phyloP scores from a whole-genome alignment of 37 sponge, comb jelly and placozoan genomes.

The Amphimedon queenslandica region DNA sequence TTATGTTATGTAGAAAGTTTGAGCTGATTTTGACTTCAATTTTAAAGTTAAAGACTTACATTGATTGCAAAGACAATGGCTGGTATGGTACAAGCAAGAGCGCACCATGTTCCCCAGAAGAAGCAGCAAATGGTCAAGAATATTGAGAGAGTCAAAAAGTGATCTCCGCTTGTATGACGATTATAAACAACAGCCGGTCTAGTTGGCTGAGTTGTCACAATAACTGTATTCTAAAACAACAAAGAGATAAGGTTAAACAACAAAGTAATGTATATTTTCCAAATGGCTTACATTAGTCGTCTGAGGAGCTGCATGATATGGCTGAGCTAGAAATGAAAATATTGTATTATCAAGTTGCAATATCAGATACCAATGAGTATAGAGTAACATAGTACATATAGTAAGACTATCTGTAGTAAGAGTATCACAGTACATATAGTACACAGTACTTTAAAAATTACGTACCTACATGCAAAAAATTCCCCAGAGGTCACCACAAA shows the following conservation, averaged over 20 bases:
- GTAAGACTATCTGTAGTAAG: too few relatives aligned
- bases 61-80: conserved; percentile 33
- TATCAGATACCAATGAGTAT: not conserved
- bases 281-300: not conserved
- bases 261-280: not conserved
- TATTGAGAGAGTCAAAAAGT: not conserved
- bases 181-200: not conserved
- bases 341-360: not conserved
- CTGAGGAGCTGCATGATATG: not conserved
- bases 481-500: too few relatives aligned
- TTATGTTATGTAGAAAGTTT: too few relatives aligned
- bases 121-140: not conserved
- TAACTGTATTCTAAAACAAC: not conserved
- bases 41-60: too few relatives aligned
- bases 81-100: conserved; percentile 33
- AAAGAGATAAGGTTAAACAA: not conserved
- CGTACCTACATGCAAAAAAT: too few relatives aligned
- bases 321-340: not conserved
- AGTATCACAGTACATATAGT: too few relatives aligned
- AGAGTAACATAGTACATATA: not conserved
- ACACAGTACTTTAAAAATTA: too few relatives aligned
- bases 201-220: not conserved
- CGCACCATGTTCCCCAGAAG: conserved; percentile 2
- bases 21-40: too few relatives aligned
- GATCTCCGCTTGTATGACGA: not conserved